Evolutionary conservation across 2,797 vertebrate species (phyloP), one percentile per base, ranked within the genome.

Genomic region (Chelmon rostratus): DNA sequence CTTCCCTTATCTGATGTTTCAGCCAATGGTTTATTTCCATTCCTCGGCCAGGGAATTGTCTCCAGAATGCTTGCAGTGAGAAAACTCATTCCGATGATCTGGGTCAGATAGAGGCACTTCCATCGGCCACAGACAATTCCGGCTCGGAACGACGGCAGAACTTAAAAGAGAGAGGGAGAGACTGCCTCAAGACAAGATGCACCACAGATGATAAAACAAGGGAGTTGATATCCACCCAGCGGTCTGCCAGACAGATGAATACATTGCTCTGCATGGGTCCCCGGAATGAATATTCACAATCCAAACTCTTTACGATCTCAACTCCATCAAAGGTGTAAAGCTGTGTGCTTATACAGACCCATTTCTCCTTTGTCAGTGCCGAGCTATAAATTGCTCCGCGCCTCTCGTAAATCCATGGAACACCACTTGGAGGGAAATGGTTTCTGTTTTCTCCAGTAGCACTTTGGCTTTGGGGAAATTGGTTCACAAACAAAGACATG

Each of bases 11-110:
- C 92, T 92, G 91, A 90, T 91, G 79, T 83, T 90, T 86, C 81
- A 92, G 86, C 88, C 83, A 77, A 81, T 86, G 86, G 79, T 91
- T 93, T 92, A 86, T 89, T 94, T 82, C 86, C 86, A 82, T 88
- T 88, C 72, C 64, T 78, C 3, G 19, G 70, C 77, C 58, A 57
- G 87, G 88, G 89, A 93, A 92, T 90, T 90, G 91, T 92, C 86
- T 87, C 47, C 54, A 54, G 82, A 89, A 86, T n/a, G 70, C 83
- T 89, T 33, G 76, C 78, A 74, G 84, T 87, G 82, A 91, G 81
- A 93, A 93, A 93, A 92, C 84, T 89, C 85, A 90, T 94, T 92
- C 89, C 68, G 31, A 86, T 84, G 89, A 94, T 92, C 88, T 87
- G 82, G 92, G 84, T 89, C 87, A 90, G 92, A 93, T 93, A 92